Conservation (phyloP, 2,888 invertebrate genomes). For the Amphipyra berbera region DNA sequence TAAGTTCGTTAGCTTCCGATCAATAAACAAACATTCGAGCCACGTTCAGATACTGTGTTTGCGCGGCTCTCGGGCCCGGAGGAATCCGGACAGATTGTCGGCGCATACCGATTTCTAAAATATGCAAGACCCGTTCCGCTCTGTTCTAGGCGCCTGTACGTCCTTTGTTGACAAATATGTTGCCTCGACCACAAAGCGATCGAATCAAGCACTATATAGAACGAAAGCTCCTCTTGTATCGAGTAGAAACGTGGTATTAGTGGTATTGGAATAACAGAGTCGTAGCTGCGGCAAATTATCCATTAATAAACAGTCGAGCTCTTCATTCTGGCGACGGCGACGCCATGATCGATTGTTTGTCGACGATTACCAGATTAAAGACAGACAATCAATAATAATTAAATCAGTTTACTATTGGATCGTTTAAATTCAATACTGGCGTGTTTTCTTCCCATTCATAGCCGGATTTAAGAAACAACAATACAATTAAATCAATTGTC, state of each 20-base stretch:
- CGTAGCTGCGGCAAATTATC: neutral
- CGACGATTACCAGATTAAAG: constrained; percentile 7
- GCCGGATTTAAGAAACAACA: too few relatives aligned
- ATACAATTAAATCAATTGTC: too few relatives aligned
- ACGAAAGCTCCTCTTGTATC: constrained; percentile 7
- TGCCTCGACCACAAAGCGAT: constrained; percentile 27
- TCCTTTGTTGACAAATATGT: constrained; percentile 47
- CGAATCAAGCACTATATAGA: constrained; percentile 4
- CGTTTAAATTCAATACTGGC: neutral
- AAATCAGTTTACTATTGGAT: constrained; percentile 17
- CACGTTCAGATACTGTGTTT: constrained; percentile 63
- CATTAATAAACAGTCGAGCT: constrained; percentile 5
- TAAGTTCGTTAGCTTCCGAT: constrained; percentile 63
- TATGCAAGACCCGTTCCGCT: constrained; percentile 66
- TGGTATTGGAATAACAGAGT: neutral
- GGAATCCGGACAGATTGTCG: constrained; percentile 63
- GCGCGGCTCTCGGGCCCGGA: constrained; percentile 52
- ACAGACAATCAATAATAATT: constrained; percentile 1
- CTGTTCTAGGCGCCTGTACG: constrained; percentile 55
- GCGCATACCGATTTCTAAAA: constrained; percentile 71
- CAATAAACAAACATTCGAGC: constrained; percentile 61
- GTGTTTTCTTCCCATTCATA: too few relatives aligned
- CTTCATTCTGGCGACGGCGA: neutral
- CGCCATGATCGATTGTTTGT: constrained; percentile 17
- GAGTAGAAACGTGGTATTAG: neutral